phyloP scores from a whole-genome alignment of 2,888 invertebrate genomes.

The Lampropteryx suffumata region DNA sequence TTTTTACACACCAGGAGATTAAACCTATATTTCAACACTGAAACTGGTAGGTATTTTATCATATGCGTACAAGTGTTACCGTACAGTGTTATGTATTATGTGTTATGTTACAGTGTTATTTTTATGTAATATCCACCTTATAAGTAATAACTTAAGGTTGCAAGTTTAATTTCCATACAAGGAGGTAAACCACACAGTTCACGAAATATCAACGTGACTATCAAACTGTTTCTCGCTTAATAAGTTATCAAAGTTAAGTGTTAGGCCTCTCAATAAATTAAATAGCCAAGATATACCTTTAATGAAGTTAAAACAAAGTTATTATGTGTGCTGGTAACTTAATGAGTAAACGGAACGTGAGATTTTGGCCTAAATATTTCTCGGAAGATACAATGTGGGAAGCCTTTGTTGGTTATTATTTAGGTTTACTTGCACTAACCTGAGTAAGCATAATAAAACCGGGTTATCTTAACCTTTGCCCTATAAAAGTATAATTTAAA shows the following conservation, averaged over 20 bases:
- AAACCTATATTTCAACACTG: conserved; percentile 3
- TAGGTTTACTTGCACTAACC: too few relatives aligned
- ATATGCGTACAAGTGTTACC: conserved; percentile 17
- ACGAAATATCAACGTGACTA: conserved; percentile 4
- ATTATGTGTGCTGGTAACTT: conserved; percentile 4
- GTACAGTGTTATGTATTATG: too few relatives aligned
- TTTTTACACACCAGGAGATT: too few relatives aligned
- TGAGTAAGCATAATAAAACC: too few relatives aligned
- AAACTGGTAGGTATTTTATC: conserved; percentile 25
- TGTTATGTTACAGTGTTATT: conserved; percentile 2
- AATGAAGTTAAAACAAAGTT: conserved; percentile 7
- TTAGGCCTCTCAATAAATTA: conserved; percentile 15
- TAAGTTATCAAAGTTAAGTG: conserved; percentile 10
- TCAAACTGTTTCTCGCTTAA: conserved; percentile 10
- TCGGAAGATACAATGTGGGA: too few relatives aligned
- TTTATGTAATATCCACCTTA: not conserved
- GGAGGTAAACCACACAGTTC: not conserved
- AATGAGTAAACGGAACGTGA: conserved; percentile 2
- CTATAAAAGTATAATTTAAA: too few relatives aligned
- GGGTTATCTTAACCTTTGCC: too few relatives aligned
- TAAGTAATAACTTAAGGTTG: not conserved
- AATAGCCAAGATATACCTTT: conserved; percentile 7
- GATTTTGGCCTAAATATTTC: too few relatives aligned
- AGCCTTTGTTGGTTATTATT: too few relatives aligned
- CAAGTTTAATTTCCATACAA: not conserved